Percentiles rank a stretch among this genome's conserved stretches.
Conservation (phyloP, 2,888 invertebrate species). For the Atrina japonica region DNA sequence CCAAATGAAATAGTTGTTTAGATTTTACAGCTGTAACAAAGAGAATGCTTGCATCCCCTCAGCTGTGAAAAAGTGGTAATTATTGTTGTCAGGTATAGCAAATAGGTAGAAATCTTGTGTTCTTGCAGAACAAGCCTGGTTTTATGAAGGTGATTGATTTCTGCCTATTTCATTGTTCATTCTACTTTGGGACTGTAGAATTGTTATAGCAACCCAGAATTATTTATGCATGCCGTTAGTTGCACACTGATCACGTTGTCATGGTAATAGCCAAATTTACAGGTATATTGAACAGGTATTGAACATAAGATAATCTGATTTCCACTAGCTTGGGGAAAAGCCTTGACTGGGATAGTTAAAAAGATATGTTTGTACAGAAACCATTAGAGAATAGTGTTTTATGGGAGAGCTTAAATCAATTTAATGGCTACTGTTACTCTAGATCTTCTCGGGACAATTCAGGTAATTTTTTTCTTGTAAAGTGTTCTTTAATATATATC, state of each 20-base stretch:
- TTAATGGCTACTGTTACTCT: no score
- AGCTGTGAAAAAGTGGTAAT: slow-evolving; percentile 19
- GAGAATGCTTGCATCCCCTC: slow-evolving; percentile 23
- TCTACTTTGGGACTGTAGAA: slow-evolving; percentile 54
- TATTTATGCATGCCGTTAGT: slow-evolving; percentile 72
- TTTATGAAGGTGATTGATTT: slow-evolving; percentile 59
- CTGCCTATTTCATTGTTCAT: slow-evolving; percentile 64
- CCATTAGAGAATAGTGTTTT: no score
- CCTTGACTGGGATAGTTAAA: slow-evolving; percentile 6
- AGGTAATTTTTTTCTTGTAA: no score
- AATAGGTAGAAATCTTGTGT: background rate
- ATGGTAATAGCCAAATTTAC: slow-evolving; percentile 68
- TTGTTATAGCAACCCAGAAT: slow-evolving; percentile 72
- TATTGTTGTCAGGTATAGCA: slow-evolving; percentile 1
- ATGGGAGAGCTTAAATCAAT: background rate
- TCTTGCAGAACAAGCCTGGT: slow-evolving; percentile 16
- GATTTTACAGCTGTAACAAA: background rate
- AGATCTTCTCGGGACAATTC: no score
- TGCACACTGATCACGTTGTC: slow-evolving; percentile 65
- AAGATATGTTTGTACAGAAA: background rate
- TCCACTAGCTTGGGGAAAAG: slow-evolving; percentile 1
- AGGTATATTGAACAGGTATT: slow-evolving; percentile 52
- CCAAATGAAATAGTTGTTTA: background rate
- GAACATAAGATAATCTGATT: slow-evolving; percentile 29
- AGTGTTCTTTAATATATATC: no score